phyloP scores from a whole-genome alignment of 2,113 vertebrate species.

The Xenopus borealis region DNA sequence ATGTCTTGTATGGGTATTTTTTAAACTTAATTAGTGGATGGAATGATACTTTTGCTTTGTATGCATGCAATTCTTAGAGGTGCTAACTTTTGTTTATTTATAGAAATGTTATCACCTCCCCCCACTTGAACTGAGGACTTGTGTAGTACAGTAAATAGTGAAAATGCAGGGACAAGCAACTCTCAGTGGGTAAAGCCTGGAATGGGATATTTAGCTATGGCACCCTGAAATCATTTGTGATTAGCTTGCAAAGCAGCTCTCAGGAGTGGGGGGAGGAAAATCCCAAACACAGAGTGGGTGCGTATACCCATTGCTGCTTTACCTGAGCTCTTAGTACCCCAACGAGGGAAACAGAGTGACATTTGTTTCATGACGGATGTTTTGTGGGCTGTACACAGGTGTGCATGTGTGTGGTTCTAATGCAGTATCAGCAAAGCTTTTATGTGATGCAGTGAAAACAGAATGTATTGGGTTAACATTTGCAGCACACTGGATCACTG shows the following conservation, averaged over 20 bases:
- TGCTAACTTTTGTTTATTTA: slow-evolving; percentile 56
- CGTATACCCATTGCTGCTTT: slow-evolving; percentile 24
- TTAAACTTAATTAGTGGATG: slow-evolving; percentile 48
- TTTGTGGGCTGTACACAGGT: slow-evolving; percentile 5
- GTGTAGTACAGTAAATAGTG: slow-evolving; percentile 9
- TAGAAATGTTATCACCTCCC: background rate
- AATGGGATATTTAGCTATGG: slow-evolving; percentile 33
- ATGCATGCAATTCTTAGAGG: slow-evolving; percentile 39
- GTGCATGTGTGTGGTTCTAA: slow-evolving; percentile 5
- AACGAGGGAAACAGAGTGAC: slow-evolving; percentile 25
- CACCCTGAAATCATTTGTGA: slow-evolving; percentile 59
- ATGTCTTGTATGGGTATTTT: slow-evolving; percentile 59
- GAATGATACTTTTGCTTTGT: slow-evolving; percentile 43
- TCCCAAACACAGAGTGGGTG: slow-evolving; percentile 18
- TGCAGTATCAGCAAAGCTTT: slow-evolving; percentile 30
- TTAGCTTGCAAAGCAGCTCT: slow-evolving; percentile 57
- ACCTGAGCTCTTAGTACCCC: slow-evolving; percentile 24
- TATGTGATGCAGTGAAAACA: slow-evolving; percentile 38
- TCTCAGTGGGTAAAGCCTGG: slow-evolving; percentile 29
- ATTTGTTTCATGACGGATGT: background rate
- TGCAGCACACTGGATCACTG: slow-evolving; percentile 32
- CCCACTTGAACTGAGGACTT: slow-evolving; percentile 21
- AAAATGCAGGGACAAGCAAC: slow-evolving; percentile 11
- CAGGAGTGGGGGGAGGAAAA: slow-evolving; percentile 45
- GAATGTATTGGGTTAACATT: slow-evolving; percentile 29